Base-by-base conservation (phyloP, 2,113 vertebrate species). In the Aegotheles bennettii region DNA sequence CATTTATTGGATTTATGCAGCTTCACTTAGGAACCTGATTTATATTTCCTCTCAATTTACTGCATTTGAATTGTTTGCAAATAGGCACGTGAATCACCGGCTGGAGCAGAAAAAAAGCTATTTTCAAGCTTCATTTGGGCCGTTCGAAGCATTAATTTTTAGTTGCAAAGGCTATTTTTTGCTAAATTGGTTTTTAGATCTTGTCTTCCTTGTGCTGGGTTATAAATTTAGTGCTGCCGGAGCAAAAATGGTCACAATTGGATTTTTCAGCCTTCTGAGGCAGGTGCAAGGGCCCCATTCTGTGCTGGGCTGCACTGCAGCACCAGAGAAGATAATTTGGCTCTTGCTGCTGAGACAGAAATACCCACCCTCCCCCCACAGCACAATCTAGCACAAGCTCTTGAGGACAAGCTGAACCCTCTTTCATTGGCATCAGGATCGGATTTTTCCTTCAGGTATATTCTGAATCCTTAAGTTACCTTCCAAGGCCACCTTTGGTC, bases 141-240 rank as follows among this genome's bases (percentile, higher is more conserved):
- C 12, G 29, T 78, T 84, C 4, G 63, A 95, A 95, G 95, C 96
- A 97, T 96, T 95, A 95, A 91, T 95, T 95, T 95, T 93, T 94
- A 96, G 95, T 89, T 93, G 84, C 95, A 95, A 92, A 94, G 77
- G 87, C 91, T 89, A 87, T 91, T 94, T 95, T 97, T 93, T 95
- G 96, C 95, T 95, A 97, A 92, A 96, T 96, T 97, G 93, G 81
- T 92, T 97, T 96, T 95, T 94, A 95, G 92, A 95, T 94, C 87
- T 93, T 95, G 92, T 92, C 91, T 96, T 95, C 77, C 85, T 84
- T 71, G 57, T 77, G 90, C 69, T 71, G 87, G 63, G 57, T 79
- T 97, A 87, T 93, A 94, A 96, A 94, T 96, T 91, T 89, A 86
- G 73, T 90, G 89, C 90, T 80, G 85, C 45, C 84, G 57, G 83